phyloP scores from a whole-genome alignment of 2,113 vertebrate species.

The Pomatorhinus ruficollis region DNA sequence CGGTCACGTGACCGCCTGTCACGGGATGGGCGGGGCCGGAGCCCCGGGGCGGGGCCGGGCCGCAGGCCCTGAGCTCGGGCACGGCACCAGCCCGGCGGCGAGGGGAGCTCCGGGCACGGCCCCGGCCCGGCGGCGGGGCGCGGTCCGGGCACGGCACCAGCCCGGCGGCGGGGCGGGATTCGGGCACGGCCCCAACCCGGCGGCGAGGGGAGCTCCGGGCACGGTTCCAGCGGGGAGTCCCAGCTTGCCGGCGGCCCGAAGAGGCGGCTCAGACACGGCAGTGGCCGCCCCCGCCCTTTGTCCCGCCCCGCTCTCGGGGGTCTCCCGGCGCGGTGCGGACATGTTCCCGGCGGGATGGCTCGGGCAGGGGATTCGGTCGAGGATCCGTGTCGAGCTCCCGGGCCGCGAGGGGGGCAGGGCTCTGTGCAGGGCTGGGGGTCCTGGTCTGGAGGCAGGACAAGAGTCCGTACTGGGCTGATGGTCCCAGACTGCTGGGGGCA shows the following conservation, averaged over 20 bases:
- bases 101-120: not conserved
- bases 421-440: not conserved
- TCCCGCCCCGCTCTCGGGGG: not conserved
- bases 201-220: not conserved
- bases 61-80: not conserved
- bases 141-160: no score
- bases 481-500: not conserved
- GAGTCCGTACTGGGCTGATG: not conserved
- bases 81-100: rapidly evolving
- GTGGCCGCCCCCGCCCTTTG: not conserved
- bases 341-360: not conserved
- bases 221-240: no score
- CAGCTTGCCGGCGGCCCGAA: no score
- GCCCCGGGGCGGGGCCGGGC: no score
- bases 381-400: not conserved
- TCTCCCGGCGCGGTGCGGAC: not conserved
- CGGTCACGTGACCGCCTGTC: rapidly evolving
- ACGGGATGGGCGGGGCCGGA: not conserved
- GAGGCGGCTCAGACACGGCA: not conserved
- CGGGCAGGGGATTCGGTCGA: rapidly evolving
- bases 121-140: not conserved
- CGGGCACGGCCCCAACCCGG: no score
- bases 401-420: not conserved
- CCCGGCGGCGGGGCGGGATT: no score
- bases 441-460: not conserved